These are phyloP conservation scores for Microcebus murinus DNA, from an alignment of 2,113 vertebrate species.

Conservation along the genomic window DNA sequence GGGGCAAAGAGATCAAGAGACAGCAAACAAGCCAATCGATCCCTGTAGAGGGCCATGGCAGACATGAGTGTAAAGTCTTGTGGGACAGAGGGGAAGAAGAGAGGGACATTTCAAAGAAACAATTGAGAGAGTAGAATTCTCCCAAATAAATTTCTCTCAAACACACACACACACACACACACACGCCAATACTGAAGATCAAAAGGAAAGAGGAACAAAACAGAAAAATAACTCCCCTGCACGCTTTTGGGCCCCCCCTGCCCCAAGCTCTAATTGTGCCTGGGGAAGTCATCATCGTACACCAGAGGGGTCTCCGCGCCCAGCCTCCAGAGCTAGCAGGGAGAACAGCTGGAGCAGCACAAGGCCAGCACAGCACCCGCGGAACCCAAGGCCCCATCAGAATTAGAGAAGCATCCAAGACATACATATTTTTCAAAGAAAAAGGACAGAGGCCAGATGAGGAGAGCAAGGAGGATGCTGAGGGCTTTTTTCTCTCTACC, in stretches of 20 bases:
- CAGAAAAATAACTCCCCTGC: not conserved
- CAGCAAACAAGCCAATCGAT: not conserved
- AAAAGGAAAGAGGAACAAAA: not conserved
- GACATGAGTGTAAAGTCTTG: not conserved
- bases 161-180: not conserved
- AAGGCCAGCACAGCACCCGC: not conserved
- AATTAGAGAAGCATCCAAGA: not conserved
- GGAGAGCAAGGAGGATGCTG: not conserved
- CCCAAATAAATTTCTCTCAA: not conserved
- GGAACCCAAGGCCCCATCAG: not conserved
- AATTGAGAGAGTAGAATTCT: not conserved
- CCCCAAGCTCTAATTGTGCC: not conserved
- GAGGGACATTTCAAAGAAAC: not conserved
- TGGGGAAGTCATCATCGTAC: not conserved
- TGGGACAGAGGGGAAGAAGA: not conserved
- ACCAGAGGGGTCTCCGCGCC: not conserved
- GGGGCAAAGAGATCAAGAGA: not conserved
- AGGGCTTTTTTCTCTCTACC: not conserved
- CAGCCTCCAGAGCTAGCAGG: slow-evolving; percentile 29
- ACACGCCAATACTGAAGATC: not conserved
- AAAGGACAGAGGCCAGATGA: not conserved
- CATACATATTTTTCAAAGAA: slow-evolving; percentile 7
- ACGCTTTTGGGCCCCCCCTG: not conserved
- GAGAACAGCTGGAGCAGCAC: not conserved
- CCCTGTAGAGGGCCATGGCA: not conserved